phyloP scores from a whole-genome alignment of 1,140 invertebrate species.

The Lepeophtheirus salmonis region DNA sequence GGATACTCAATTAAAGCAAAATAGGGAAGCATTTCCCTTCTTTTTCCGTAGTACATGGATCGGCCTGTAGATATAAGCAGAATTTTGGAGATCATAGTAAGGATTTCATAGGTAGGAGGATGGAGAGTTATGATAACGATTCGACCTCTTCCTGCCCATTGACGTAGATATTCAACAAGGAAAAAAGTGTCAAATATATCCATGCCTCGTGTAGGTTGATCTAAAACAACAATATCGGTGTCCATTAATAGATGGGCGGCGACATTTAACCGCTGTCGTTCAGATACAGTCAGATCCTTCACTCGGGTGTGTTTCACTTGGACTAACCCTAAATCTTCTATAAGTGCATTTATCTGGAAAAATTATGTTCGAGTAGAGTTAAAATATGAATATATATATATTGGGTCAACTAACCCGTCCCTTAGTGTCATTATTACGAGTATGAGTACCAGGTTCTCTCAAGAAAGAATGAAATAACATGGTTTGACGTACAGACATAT shows the following conservation, averaged over 20 bases:
- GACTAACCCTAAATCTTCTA: constrained; percentile 71
- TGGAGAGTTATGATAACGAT: constrained; percentile 61
- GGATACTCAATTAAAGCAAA: constrained; percentile 83
- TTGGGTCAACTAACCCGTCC: constrained; percentile 34
- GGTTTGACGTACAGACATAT: constrained; percentile 60
- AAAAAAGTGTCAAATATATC: constrained; percentile 93
- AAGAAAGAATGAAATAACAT: constrained; percentile 55
- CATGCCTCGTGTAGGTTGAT: constrained; percentile 75
- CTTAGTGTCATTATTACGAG: constrained; percentile 38
- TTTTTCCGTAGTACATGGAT: constrained; percentile 69
- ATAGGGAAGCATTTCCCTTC: constrained; percentile 73
- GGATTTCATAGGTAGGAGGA: constrained; percentile 83
- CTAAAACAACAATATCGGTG: constrained; percentile 38
- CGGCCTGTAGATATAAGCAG: constrained; percentile 66
- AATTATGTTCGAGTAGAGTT: too few relatives aligned
- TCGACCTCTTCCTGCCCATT: constrained; percentile 61
- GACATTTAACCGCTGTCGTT: constrained; percentile 59
- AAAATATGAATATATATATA: constrained; percentile 12
- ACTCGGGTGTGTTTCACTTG: constrained; percentile 59
- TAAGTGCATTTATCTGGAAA: constrained; percentile 53
- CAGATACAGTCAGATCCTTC: constrained; percentile 57
- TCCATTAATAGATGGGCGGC: constrained; percentile 62
- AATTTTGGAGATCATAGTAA: constrained; percentile 72
- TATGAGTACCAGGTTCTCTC: constrained; percentile 25
- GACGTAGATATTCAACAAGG: constrained; percentile 71